phyloP scores from a whole-genome alignment of 2,888 invertebrate genomes.

The Sphecodes monilicornis region DNA sequence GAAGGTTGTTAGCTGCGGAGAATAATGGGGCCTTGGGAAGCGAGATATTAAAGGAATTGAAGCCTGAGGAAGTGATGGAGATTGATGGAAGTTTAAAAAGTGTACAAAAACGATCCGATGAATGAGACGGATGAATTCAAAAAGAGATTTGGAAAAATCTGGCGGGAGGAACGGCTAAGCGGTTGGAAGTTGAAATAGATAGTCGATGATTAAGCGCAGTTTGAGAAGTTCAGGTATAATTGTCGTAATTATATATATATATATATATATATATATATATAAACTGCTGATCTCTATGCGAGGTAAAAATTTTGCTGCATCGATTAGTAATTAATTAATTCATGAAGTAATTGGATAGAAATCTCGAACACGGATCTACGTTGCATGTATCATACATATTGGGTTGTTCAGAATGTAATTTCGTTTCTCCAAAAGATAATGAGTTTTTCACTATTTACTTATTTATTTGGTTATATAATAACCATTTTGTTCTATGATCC shows the following conservation, averaged over 20 bases:
- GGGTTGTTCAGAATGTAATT: no score
- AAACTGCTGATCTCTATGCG: no score
- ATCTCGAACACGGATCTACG: no score
- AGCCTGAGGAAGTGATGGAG: not conserved
- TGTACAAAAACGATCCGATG: not conserved
- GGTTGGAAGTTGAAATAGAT: not conserved
- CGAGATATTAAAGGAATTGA: not conserved
- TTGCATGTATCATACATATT: no score
- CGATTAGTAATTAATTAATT: no score
- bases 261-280: no score
- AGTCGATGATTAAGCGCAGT: not conserved
- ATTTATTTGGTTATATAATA: no score
- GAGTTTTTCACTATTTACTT: no score
- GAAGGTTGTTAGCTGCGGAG: slow-evolving; percentile 38
- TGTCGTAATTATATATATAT: slow-evolving; percentile 13
- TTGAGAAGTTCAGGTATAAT: not conserved
- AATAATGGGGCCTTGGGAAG: slow-evolving; percentile 38
- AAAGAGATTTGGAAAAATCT: slow-evolving; percentile 8
- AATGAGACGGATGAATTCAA: slow-evolving; percentile 25
- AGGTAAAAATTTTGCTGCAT: no score
- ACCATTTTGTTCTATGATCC: no score
- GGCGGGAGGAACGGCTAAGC: slow-evolving; percentile 6
- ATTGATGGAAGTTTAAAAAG: not conserved
- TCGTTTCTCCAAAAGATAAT: no score
- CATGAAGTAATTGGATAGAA: no score